These are phyloP conservation scores for Halisarca cf. caerulea DNA, from an alignment of 37 sponge, comb jelly and placozoan species.

Conservation along the genomic window DNA sequence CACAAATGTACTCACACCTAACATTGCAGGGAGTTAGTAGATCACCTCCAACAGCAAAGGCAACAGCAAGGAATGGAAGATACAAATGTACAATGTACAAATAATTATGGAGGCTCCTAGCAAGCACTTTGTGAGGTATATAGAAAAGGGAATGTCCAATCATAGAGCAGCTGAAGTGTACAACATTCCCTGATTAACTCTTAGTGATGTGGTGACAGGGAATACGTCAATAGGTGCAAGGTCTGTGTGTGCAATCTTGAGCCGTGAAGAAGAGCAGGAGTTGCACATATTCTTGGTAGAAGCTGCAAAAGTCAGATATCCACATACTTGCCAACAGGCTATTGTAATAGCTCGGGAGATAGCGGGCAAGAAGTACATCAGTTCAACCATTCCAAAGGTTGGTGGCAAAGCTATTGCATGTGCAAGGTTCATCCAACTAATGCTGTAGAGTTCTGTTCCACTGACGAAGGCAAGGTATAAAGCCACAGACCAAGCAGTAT, in stretches of 20 bases:
- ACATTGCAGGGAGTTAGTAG: background rate
- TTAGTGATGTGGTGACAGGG: constrained; percentile 27
- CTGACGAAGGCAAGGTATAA: constrained; percentile 39
- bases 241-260: background rate
- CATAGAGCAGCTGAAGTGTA: constrained; percentile 15
- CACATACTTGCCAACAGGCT: constrained; percentile 13
- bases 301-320: constrained; percentile 12
- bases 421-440: constrained; percentile 30
- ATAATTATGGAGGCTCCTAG: background rate
- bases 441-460: constrained; percentile 22
- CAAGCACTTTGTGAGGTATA: too few species aligned
- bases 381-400: constrained; percentile 13
- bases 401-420: constrained; percentile 55
- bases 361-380: constrained; percentile 22
- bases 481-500: constrained; percentile 40
- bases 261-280: background rate
- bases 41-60: background rate
- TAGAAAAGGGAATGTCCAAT: constrained; percentile 5
- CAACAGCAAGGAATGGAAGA: background rate
- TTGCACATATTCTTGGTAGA: background rate
- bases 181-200: background rate
- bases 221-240: background rate
- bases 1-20: constrained; percentile 3
- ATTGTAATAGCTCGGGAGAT: constrained; percentile 14
- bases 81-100: constrained; percentile 5